phyloP scores from a whole-genome alignment of 2,113 vertebrate genomes.

The Rhabdomys dilectus region DNA sequence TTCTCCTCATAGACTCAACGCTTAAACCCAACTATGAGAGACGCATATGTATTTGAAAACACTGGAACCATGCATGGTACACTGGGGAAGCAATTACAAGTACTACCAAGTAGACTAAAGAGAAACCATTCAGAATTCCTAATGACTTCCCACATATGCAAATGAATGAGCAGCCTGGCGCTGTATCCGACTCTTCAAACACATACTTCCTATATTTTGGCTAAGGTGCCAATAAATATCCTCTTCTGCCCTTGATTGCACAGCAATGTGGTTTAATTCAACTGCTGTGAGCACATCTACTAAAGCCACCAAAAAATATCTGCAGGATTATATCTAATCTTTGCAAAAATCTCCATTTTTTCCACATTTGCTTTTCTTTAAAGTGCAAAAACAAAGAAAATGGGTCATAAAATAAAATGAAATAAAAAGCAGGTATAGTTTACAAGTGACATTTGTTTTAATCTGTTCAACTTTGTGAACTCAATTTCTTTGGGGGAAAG shows the following conservation, averaged over 20 bases:
- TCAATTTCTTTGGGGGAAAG: neutral
- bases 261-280: conserved; percentile 18
- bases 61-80: accelerated
- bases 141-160: neutral
- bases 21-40: neutral
- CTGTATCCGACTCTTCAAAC: neutral
- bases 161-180: neutral
- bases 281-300: neutral
- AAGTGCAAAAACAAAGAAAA: neutral
- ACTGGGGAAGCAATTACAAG: neutral
- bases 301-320: neutral
- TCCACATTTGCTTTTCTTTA: conserved; percentile 39
- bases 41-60: neutral
- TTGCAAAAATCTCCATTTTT: conserved; percentile 22
- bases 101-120: neutral
- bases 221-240: neutral
- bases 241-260: neutral
- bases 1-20: neutral
- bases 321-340: neutral
- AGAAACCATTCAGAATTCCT: neutral
- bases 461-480: neutral
- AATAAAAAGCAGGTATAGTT: neutral
- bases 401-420: too few species aligned
- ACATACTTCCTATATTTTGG: neutral
- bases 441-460: neutral